Evolutionary conservation across 2,888 invertebrate species (phyloP).

Genomic region (Eupithecia tripunctaria): DNA sequence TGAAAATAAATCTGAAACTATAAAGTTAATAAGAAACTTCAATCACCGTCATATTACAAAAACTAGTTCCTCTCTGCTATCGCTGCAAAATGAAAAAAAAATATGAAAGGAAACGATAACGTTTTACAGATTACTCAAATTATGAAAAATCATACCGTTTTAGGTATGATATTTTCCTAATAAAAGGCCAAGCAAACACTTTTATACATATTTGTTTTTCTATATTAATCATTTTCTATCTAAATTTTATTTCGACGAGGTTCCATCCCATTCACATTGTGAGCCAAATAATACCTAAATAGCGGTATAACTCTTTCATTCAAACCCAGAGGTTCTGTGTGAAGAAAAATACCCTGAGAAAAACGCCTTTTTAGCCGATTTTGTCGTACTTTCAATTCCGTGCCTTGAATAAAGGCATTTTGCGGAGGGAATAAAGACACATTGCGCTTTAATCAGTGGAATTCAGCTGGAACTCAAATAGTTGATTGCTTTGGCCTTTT

Average conservation of each 20-base stretch:
- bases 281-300: neutral
- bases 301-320: neutral
- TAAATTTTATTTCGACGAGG: neutral
- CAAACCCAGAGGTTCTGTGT: neutral
- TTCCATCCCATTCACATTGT: neutral
- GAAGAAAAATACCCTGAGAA: neutral
- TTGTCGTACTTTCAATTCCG: slow-evolving; percentile 7
- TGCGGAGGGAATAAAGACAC: slow-evolving; percentile 2
- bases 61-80: no score
- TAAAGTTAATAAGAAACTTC: no score
- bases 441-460: slow-evolving; percentile 5
- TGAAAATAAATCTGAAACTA: no score
- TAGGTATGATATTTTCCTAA: no score
- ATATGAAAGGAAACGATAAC: no score
- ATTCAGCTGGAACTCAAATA: slow-evolving; percentile 2
- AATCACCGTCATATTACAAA: no score
- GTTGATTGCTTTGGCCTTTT: neutral
- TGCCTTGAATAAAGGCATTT: slow-evolving; percentile 8
- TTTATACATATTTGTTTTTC: no score
- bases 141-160: no score
- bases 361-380: neutral
- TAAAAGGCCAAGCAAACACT: no score
- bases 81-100: no score
- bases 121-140: no score
- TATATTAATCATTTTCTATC: no score